These are phyloP conservation scores for Cheirogaleus medius DNA, from an alignment of 2,113 vertebrate species.

Conservation along the genomic window DNA sequence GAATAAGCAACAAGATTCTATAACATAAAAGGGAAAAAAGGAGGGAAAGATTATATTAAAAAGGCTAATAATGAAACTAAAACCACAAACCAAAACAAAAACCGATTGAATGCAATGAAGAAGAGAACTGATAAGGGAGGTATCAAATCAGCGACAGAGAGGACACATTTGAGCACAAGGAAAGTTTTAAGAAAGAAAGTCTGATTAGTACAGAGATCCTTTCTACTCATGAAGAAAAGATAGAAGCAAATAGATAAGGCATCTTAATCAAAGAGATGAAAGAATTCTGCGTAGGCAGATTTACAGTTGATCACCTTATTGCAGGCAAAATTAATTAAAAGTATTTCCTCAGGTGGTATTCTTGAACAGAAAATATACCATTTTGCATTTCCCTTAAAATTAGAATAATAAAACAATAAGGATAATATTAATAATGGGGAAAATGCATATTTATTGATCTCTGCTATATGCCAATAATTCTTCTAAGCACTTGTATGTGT, in stretches of 20 bases:
- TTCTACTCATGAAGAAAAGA: conserved; percentile 14
- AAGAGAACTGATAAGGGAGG: not conserved
- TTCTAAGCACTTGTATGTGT: not conserved
- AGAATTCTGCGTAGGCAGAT: not conserved
- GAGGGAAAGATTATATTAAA: not conserved
- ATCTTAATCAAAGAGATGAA: conserved; percentile 33
- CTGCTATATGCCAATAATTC: not conserved
- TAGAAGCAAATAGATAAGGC: conserved; percentile 48
- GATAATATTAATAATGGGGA: not conserved
- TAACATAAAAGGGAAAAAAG: not conserved
- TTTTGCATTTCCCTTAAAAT: not conserved
- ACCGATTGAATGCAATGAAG: not conserved
- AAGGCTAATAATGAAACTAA: not conserved
- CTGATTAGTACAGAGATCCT: not conserved
- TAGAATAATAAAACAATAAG: not conserved
- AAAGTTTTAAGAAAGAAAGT: not conserved
- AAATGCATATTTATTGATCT: not conserved
- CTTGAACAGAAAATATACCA: not conserved
- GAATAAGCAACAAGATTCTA: not conserved
- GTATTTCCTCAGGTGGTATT: conserved; percentile 46
- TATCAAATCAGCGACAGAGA: not conserved
- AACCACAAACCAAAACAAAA: not conserved
- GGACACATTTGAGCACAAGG: not conserved
- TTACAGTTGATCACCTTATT: conserved; percentile 16
- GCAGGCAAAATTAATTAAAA: conserved; percentile 51